These are phyloP conservation scores for Chunga burmeisteri DNA, from an alignment of 2,113 vertebrate genomes.

Conservation along the genomic window DNA sequence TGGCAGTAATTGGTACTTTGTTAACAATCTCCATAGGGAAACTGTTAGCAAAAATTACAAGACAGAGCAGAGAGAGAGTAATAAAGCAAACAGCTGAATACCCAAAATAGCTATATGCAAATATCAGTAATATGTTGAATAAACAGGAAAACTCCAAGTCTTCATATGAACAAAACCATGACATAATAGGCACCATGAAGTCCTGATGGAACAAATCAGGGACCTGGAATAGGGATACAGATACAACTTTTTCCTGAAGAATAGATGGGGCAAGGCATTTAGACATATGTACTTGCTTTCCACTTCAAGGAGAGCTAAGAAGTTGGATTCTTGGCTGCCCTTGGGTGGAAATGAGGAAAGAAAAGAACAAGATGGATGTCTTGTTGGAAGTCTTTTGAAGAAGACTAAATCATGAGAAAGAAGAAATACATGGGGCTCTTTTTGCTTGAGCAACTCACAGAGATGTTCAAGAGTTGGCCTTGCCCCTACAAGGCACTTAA, in stretches of 20 bases:
- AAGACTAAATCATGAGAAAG: background rate
- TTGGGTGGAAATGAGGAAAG: background rate
- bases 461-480: background rate
- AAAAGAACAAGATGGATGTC: background rate
- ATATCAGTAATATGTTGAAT: background rate
- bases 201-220: background rate
- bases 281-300: background rate
- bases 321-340: background rate
- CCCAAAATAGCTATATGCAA: background rate
- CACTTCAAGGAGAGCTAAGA: background rate
- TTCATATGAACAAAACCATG: background rate
- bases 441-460: background rate
- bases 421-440: background rate
- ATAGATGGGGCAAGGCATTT: background rate
- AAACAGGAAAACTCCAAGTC: background rate
- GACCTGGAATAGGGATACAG: background rate
- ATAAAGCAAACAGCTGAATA: background rate
- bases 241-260: background rate
- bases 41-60: background rate
- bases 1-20: conserved; percentile 26
- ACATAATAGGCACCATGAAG: background rate
- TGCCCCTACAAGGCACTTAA: background rate
- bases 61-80: background rate
- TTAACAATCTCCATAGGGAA: background rate
- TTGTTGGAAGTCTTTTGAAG: background rate